Evolutionary conservation across 2,888 invertebrate genomes (phyloP).

Genomic region (Bugula neritina): DNA sequence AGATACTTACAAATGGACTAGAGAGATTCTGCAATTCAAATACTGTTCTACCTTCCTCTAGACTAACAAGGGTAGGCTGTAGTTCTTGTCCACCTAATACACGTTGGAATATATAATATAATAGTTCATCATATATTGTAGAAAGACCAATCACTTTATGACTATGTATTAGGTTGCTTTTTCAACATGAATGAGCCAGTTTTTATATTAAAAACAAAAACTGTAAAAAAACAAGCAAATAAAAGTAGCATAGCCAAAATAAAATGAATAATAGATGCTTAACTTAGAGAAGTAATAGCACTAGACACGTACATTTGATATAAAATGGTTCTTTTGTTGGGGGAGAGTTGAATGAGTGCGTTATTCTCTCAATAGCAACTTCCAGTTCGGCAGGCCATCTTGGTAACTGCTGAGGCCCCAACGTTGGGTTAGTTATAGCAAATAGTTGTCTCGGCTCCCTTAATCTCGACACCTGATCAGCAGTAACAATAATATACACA

Average conservation of each 20-base stretch:
- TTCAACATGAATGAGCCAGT: too few relatives aligned
- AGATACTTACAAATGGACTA: slow-evolving; percentile 50
- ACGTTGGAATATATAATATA: too few relatives aligned
- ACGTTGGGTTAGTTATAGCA: slow-evolving; percentile 35
- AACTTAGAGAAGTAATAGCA: too few relatives aligned
- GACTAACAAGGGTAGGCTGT: slow-evolving; percentile 42
- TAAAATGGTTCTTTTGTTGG: slow-evolving; percentile 73
- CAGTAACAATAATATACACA: not conserved
- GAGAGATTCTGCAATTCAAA: slow-evolving; percentile 47
- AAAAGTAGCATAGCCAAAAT: too few relatives aligned
- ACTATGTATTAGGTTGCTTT: too few relatives aligned
- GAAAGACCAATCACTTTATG: too few relatives aligned
- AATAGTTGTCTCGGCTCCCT: slow-evolving; percentile 50
- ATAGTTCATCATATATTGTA: too few relatives aligned
- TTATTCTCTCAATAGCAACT: slow-evolving; percentile 75
- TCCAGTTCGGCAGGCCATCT: slow-evolving; percentile 55
- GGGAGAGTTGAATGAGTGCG: slow-evolving; percentile 70
- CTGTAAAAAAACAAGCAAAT: too few relatives aligned
- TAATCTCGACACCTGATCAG: slow-evolving; percentile 43
- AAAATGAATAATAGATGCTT: too few relatives aligned
- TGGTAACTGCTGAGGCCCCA: slow-evolving; percentile 22
- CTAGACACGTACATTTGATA: slow-evolving; percentile 45
- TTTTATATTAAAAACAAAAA: too few relatives aligned
- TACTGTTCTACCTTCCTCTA: slow-evolving; percentile 44
- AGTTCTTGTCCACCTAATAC: slow-evolving; percentile 45